phyloP scores from a whole-genome alignment of 2,113 vertebrate species.

The Pavo muticus region DNA sequence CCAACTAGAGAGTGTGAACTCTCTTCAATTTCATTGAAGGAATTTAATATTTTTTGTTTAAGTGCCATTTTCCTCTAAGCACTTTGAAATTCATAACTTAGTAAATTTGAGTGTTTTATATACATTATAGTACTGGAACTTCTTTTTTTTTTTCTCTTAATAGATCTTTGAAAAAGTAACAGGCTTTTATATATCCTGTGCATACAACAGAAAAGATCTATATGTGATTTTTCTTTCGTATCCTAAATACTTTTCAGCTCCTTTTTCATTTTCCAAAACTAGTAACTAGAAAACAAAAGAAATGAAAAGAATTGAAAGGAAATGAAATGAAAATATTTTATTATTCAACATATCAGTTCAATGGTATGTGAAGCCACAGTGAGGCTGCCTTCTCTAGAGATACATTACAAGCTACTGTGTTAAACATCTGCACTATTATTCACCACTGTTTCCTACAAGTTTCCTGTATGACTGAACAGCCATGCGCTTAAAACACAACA shows the following conservation, averaged over 20 bases:
- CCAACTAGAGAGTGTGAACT: neutral
- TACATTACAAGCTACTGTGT: neutral
- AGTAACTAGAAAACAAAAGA: neutral
- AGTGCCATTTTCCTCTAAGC: neutral
- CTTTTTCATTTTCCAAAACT: constrained; percentile 20
- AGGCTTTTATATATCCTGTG: neutral
- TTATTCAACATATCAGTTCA: neutral
- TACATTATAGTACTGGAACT: neutral
- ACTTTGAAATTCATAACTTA: neutral
- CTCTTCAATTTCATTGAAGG: neutral
- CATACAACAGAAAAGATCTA: neutral
- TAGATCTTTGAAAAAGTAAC: neutral
- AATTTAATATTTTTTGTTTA: neutral
- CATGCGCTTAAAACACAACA: constrained; percentile 72
- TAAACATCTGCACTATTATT: constrained; percentile 60
- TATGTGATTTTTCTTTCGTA: neutral
- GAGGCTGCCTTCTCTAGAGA: constrained; percentile 4
- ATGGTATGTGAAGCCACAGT: neutral
- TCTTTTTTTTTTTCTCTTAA: neutral
- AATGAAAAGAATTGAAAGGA: neutral
- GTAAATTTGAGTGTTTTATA: neutral
- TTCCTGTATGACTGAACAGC: constrained; percentile 74
- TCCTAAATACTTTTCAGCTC: neutral
- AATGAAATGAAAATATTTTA: neutral
- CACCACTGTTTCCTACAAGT: constrained; percentile 59